Conservation (phyloP, 2,113 vertebrate species). For the Eudyptes chrysolophus region DNA sequence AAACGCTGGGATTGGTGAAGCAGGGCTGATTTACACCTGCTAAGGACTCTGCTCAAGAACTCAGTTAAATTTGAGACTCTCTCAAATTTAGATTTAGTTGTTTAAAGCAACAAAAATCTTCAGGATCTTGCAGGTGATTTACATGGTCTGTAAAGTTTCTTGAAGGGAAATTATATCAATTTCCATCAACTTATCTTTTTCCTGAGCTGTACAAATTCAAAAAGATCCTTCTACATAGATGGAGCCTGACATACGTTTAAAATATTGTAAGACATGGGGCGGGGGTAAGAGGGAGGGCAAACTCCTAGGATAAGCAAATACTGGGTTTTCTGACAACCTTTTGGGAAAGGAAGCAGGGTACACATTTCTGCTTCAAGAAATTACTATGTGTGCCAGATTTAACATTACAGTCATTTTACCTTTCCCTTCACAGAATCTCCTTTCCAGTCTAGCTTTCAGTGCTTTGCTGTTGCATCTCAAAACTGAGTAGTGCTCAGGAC, state of each 20-base stretch:
- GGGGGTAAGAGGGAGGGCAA: neutral
- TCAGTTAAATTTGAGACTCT: neutral
- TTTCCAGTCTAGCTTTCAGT: neutral
- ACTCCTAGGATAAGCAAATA: neutral
- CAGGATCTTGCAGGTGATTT: neutral
- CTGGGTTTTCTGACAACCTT: neutral
- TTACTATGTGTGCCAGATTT: neutral
- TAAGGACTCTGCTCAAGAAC: neutral
- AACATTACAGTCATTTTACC: neutral
- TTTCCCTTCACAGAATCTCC: neutral
- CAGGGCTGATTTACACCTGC: neutral
- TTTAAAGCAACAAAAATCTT: neutral
- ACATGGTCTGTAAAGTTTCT: neutral
- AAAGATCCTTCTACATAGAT: neutral
- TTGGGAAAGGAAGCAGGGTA: neutral
- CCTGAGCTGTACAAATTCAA: neutral
- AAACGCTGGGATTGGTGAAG: neutral
- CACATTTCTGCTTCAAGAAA: neutral
- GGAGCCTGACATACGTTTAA: neutral
- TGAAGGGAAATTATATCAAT: neutral
- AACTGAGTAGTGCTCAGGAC: neutral
- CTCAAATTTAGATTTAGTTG: neutral
- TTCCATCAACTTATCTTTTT: neutral
- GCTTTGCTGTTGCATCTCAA: neutral
- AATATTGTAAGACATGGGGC: neutral